These are phyloP conservation scores for Sebastes oblongus DNA, from an alignment of 2,797 vertebrate species.

Conservation along the genomic window DNA sequence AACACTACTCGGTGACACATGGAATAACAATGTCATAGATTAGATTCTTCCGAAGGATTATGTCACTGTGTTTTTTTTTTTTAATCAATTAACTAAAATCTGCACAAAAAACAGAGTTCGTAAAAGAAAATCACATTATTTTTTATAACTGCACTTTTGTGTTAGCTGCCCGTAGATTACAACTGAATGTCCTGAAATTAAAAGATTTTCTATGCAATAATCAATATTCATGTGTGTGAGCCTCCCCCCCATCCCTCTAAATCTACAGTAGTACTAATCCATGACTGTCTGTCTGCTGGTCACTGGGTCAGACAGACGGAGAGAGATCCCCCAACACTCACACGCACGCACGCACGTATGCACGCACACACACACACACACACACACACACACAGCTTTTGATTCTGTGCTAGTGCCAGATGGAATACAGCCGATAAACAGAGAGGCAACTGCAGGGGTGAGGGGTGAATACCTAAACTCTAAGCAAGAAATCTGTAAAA, in stretches of 20 bases:
- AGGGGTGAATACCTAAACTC: too few relatives aligned
- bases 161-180: not conserved
- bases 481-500: too few relatives aligned
- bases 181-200: not conserved
- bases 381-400: not conserved
- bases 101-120: not conserved
- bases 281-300: conserved; percentile 51
- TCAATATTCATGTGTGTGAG: not conserved
- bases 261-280: conserved; percentile 48
- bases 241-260: not conserved
- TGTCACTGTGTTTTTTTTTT: not conserved
- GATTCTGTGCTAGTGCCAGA: not conserved
- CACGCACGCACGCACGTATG: conserved; percentile 1
- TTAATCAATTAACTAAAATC: not conserved
- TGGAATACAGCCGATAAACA: not conserved
- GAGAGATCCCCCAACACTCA: not conserved
- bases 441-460: not conserved
- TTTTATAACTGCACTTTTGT: not conserved
- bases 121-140: not conserved
- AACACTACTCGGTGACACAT: not conserved
- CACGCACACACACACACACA: not conserved
- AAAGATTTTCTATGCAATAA: not conserved
- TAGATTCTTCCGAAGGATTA: not conserved
- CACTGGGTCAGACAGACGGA: conserved; percentile 44
- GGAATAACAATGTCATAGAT: not conserved